These are phyloP conservation scores for Podocnemis expansa DNA, from an alignment of 2,113 vertebrate genomes.

Conservation along the genomic window DNA sequence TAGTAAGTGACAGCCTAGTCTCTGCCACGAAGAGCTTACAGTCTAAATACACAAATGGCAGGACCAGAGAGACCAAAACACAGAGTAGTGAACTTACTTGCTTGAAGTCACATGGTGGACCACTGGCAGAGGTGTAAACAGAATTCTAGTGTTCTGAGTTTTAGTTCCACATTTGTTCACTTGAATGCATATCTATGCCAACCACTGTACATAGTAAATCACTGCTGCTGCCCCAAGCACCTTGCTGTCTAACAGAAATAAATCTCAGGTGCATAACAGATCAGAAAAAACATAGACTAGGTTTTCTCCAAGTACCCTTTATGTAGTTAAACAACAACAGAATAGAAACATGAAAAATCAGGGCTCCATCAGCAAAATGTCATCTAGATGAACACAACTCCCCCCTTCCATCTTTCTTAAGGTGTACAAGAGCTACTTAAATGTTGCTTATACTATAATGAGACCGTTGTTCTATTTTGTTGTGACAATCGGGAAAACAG, in stretches of 20 bases:
- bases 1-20: not conserved
- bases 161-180: not conserved
- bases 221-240: not conserved
- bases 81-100: not conserved
- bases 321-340: not conserved
- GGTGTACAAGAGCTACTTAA: not conserved
- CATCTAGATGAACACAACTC: not conserved
- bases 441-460: not conserved
- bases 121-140: not conserved
- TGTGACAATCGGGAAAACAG: not conserved
- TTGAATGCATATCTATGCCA: not conserved
- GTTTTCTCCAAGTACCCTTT: not conserved
- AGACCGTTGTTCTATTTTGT: not conserved
- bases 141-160: not conserved
- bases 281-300: not conserved
- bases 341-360: not conserved
- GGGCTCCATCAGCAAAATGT: not conserved
- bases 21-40: not conserved
- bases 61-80: not conserved
- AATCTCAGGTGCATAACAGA: not conserved
- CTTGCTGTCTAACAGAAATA: not conserved
- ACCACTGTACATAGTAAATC: not conserved
- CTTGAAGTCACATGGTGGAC: not conserved
- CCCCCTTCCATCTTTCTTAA: fast-evolving
- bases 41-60: not conserved